phyloP scores from a whole-genome alignment of 2,113 vertebrate genomes.

The Cephalopterus ornatus region DNA sequence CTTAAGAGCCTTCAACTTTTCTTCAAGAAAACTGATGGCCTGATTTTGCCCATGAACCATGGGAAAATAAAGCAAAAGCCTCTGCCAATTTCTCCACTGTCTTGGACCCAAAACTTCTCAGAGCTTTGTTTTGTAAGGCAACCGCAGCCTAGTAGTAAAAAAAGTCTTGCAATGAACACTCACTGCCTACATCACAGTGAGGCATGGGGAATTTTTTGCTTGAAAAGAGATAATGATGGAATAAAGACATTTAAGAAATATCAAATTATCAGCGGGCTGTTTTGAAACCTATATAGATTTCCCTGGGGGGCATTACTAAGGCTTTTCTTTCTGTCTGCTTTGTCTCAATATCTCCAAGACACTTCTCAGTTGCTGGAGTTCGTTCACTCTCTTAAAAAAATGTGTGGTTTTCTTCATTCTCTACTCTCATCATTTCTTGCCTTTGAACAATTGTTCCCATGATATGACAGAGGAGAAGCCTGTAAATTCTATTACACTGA shows the following conservation, averaged over 20 bases:
- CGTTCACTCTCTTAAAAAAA: neutral
- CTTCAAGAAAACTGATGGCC: neutral
- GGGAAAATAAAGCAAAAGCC: neutral
- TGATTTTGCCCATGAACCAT: neutral
- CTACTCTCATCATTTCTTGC: neutral
- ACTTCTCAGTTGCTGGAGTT: neutral
- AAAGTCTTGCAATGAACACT: neutral
- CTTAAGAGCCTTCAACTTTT: neutral
- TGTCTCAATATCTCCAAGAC: neutral
- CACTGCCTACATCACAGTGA: neutral
- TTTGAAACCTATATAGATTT: constrained; percentile 5
- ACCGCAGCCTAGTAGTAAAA: neutral
- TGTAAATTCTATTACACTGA: neutral
- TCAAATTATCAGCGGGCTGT: neutral
- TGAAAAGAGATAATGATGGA: neutral
- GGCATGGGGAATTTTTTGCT: neutral
- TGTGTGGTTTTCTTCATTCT: neutral
- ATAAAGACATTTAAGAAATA: neutral
- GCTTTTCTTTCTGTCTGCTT: neutral
- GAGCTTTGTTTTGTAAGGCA: neutral
- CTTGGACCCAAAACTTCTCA: neutral
- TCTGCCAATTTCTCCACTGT: neutral
- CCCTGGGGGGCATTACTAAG: neutral
- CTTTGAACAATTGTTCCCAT: neutral
- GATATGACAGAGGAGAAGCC: neutral